Percentiles rank a stretch among this genome's conserved stretches.
Conservation (phyloP, 1,140 invertebrate genomes). For the Scaptomyza graminum region DNA sequence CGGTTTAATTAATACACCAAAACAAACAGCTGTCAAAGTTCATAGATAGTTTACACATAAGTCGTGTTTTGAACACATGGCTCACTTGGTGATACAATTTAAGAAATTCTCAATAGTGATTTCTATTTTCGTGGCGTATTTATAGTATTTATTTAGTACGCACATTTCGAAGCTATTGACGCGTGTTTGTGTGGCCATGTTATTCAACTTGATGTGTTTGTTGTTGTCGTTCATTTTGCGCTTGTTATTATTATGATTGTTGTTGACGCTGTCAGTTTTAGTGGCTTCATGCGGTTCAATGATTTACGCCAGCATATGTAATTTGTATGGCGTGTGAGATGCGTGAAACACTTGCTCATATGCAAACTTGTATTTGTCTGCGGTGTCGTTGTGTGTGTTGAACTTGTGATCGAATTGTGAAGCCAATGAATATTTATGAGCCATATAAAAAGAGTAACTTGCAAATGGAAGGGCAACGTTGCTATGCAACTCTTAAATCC, state of each 20-base stretch:
- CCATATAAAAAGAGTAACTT: background rate
- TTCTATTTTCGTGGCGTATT: slow-evolving; percentile 33
- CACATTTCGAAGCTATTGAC: slow-evolving; percentile 61
- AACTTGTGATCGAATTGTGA: slow-evolving; percentile 16
- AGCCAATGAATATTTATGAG: slow-evolving; percentile 20
- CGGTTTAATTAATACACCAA: background rate
- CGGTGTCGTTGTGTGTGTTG: background rate
- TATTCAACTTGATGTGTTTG: slow-evolving; percentile 37
- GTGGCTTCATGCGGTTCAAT: slow-evolving; percentile 69
- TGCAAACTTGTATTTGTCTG: background rate
- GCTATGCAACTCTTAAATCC: background rate
- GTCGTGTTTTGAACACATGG: slow-evolving; percentile 4
- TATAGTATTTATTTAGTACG: slow-evolving; percentile 52
- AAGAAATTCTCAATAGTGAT: slow-evolving; percentile 19
- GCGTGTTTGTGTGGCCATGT: slow-evolving; percentile 54
- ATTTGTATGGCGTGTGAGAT: slow-evolving; percentile 4
- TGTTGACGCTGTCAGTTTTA: slow-evolving; percentile 64
- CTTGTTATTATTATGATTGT: slow-evolving; percentile 19
- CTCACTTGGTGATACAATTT: slow-evolving; percentile 6
- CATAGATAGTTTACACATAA: slow-evolving; percentile 6
- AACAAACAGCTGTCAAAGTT: background rate
- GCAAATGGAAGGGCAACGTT: background rate
- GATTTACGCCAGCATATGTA: slow-evolving; percentile 59
- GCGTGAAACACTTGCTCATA: background rate
- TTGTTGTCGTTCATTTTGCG: slow-evolving; percentile 6